Conservation (phyloP, 2,113 vertebrate species). For the Ptilonorhynchus violaceus region DNA sequence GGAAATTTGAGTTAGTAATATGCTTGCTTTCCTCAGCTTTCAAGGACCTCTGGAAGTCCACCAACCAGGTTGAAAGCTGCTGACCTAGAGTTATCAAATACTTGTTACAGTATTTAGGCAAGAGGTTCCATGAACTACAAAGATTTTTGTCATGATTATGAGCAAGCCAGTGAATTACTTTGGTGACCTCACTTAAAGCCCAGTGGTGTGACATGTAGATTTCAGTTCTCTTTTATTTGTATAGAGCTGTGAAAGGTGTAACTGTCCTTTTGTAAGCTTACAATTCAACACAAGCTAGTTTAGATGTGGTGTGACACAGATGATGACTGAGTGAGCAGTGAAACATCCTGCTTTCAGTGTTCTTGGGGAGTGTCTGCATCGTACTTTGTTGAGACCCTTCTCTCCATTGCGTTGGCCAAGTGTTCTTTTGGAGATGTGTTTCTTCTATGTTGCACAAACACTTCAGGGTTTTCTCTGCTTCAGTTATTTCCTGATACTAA, state of each 20-base stretch:
- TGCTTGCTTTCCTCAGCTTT: neutral
- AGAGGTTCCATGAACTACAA: neutral
- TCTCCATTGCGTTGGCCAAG: neutral
- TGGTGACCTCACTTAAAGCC: neutral
- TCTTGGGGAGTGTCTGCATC: neutral
- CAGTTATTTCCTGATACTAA: neutral
- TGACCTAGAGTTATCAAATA: neutral
- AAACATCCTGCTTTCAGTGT: neutral
- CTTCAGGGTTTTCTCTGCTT: neutral
- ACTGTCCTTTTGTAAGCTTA: neutral
- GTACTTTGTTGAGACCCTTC: neutral
- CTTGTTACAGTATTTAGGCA: neutral
- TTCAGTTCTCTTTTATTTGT: neutral
- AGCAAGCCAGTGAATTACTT: neutral
- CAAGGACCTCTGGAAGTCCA: neutral
- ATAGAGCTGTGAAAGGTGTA: neutral
- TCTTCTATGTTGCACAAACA: neutral
- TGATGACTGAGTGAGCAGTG: neutral
- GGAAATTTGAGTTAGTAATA: neutral
- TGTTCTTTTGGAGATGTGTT: neutral
- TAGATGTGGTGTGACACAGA: neutral
- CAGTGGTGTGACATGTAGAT: neutral
- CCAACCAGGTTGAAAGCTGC: neutral
- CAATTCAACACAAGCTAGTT: neutral
- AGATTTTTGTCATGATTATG: neutral